A percentile compares a stretch with the other conserved stretches of the same genome.
These are phyloP conservation scores for Saccostrea glomerata DNA, from an alignment of 1,140 invertebrate species.

Conservation along the genomic window DNA sequence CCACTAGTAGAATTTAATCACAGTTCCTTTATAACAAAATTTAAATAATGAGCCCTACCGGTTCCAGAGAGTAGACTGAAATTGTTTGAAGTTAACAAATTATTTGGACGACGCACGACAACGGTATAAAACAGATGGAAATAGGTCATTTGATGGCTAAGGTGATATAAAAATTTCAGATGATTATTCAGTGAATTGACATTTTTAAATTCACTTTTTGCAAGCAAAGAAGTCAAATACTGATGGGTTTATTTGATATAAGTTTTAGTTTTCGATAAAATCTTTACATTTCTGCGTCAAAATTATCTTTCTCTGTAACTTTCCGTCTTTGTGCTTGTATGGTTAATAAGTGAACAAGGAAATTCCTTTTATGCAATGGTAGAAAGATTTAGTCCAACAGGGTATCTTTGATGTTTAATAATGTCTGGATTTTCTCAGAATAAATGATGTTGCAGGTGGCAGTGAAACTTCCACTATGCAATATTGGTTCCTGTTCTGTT, in stretches of 20 bases:
- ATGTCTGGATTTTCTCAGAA: background rate
- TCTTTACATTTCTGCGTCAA: too few relatives aligned
- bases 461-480: background rate
- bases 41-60: too few relatives aligned
- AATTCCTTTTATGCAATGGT: background rate
- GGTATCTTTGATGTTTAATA: conserved; percentile 33
- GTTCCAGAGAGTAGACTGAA: too few relatives aligned
- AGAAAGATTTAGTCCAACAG: background rate
- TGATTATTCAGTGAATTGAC: too few relatives aligned
- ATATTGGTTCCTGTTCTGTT: background rate
- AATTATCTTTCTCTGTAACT: background rate
- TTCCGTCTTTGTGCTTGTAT: too few relatives aligned
- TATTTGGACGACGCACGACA: too few relatives aligned
- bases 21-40: too few relatives aligned
- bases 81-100: too few relatives aligned
- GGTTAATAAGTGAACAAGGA: background rate
- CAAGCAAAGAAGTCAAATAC: background rate
- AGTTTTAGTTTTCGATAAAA: background rate
- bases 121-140: too few relatives aligned
- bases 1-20: too few relatives aligned
- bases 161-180: too few relatives aligned
- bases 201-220: background rate
- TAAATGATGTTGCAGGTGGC: conserved; percentile 30
- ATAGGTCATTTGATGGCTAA: too few relatives aligned
- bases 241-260: background rate